Conservation (phyloP, 2,113 vertebrate genomes). For the Xiphorhynchus elegans region DNA sequence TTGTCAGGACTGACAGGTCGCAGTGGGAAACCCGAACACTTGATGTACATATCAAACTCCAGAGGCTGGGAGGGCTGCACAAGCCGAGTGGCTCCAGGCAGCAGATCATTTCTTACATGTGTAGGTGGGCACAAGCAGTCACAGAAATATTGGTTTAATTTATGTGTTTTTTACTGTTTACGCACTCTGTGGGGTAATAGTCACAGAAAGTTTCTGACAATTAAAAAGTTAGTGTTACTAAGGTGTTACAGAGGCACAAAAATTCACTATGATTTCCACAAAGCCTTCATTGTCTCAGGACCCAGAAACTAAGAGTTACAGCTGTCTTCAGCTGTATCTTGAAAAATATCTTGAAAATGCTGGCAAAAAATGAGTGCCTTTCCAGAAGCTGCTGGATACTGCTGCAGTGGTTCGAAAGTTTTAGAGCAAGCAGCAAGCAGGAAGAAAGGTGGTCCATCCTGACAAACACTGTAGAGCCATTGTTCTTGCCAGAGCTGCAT, state of each 20-base stretch:
- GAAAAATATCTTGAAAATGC: not conserved
- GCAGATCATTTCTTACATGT: not conserved
- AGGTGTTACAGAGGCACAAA: not conserved
- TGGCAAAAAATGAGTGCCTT: not conserved
- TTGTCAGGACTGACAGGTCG: not conserved
- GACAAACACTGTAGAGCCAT: not conserved
- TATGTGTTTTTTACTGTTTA: not conserved
- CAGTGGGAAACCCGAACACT: accelerated
- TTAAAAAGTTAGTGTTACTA: not conserved
- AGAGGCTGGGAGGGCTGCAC: not conserved
- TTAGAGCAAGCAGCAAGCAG: not conserved
- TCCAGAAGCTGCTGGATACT: not conserved
- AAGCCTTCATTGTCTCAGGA: not conserved
- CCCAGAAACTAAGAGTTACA: not conserved
- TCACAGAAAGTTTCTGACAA: not conserved
- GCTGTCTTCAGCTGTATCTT: not conserved
- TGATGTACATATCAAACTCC: too few relatives aligned
- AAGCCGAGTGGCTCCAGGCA: accelerated
- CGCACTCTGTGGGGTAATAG: not conserved
- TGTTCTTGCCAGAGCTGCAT: not conserved
- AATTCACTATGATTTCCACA: not conserved
- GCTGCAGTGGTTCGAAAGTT: accelerated
- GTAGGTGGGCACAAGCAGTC: not conserved
- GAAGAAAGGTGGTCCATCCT: accelerated
- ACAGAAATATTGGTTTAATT: not conserved